Evolutionary conservation across 2,113 vertebrate species (phyloP).

Genomic region (Odocoileus hemionus): DNA sequence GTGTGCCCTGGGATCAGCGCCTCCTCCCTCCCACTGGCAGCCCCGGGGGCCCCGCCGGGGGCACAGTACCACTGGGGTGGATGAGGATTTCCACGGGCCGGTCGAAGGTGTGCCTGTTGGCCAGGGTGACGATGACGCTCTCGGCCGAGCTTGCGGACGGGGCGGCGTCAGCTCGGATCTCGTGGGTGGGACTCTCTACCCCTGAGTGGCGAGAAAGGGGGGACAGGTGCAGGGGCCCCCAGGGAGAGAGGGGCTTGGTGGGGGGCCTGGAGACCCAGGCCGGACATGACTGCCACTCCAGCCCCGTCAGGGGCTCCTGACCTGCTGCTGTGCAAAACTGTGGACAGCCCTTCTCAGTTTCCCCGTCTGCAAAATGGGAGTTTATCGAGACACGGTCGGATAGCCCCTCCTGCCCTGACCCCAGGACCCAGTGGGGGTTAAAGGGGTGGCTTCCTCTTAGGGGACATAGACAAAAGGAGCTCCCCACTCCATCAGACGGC

Average conservation of each 20-base stretch:
- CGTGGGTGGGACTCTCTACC: conserved; percentile 95
- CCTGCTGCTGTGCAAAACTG: not conserved
- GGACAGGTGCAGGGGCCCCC: not conserved
- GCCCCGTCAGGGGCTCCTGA: not conserved
- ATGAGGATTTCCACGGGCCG: conserved; percentile 93
- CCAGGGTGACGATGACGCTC: conserved; percentile 91
- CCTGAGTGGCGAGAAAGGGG: conserved; percentile 76
- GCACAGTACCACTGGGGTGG: conserved; percentile 90
- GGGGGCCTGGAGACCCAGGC: not conserved
- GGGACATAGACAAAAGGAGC: not conserved
- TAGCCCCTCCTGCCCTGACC: not conserved
- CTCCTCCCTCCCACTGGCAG: not conserved
- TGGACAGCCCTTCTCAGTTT: not conserved
- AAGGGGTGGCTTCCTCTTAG: not conserved
- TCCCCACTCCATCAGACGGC: rapidly evolving
- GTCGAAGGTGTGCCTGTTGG: conserved; percentile 95
- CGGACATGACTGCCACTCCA: not conserved
- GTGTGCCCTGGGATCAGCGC: not conserved
- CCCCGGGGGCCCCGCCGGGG: rapidly evolving
- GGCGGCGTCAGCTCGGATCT: conserved; percentile 93
- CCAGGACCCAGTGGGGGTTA: not conserved
- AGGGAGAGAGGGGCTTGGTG: not conserved
- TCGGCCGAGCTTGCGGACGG: conserved; percentile 89
- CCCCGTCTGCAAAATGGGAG: not conserved
- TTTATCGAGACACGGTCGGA: not conserved